Evolutionary conservation across 2,113 vertebrate genomes (phyloP).

Genomic region (Monopterus albus): DNA sequence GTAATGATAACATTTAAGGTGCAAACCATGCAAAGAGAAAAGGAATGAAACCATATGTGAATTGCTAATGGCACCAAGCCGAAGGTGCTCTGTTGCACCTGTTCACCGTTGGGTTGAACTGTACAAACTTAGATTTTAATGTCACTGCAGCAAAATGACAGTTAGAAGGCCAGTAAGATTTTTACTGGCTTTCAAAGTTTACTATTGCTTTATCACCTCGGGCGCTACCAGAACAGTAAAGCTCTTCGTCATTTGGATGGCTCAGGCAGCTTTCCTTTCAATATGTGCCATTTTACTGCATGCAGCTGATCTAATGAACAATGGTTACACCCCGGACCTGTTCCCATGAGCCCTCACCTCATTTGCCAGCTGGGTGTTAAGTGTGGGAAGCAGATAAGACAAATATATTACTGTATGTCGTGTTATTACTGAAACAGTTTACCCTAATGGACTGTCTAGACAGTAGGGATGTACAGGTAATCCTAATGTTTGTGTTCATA

Average conservation of each 20-base stretch:
- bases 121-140: not conserved
- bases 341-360: constrained; percentile 1
- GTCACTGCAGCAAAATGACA: not conserved
- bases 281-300: not conserved
- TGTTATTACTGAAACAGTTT: constrained; percentile 28
- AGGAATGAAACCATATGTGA: not conserved
- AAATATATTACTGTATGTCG: not conserved
- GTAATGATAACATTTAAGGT: constrained; percentile 23
- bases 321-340: not conserved
- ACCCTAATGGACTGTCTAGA: constrained; percentile 34
- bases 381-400: constrained; percentile 9
- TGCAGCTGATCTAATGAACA: not conserved
- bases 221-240: not conserved
- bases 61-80: not conserved
- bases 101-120: no score
- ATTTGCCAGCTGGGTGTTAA: not conserved
- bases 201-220: not conserved
- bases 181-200: not conserved
- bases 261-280: not conserved
- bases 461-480: constrained; percentile 15
- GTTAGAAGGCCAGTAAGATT: not conserved
- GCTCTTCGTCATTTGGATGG: not conserved
- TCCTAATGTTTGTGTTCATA: constrained; percentile 9
- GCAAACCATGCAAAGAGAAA: no score
- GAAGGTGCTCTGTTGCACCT: no score